Percentiles rank a stretch among this genome's conserved stretches.
Conservation (phyloP, 2,888 invertebrate species). For the Brachyopa scutellaris region DNA sequence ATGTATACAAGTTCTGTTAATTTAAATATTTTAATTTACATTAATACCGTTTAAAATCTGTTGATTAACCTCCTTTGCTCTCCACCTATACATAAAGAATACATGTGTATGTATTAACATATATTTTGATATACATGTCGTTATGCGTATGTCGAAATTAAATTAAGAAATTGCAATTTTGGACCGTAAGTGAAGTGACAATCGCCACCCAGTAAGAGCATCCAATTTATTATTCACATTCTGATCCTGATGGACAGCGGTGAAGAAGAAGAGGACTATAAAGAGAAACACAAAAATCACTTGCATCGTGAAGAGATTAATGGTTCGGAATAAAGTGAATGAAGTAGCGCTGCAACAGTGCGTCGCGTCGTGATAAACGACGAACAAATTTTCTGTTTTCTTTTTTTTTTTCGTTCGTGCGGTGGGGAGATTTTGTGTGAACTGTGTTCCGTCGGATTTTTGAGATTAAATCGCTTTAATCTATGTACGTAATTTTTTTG, state of each 20-base stretch:
- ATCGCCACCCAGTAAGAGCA: constrained; percentile 48
- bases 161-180: constrained; percentile 60
- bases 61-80: no score
- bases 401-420: neutral
- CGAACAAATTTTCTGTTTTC: constrained; percentile 27
- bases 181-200: constrained; percentile 29
- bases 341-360: constrained; percentile 57
- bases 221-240: constrained; percentile 63
- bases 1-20: no score
- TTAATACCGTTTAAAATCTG: no score
- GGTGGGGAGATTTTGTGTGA: constrained; percentile 1
- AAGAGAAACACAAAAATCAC: constrained; percentile 50
- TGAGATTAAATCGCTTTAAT: constrained; percentile 41
- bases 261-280: neutral
- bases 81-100: no score
- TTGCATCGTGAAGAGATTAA: constrained; percentile 67
- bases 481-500: constrained; percentile 29
- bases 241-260: constrained; percentile 49
- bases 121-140: no score
- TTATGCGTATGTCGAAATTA: constrained; percentile 28
- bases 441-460: constrained; percentile 34
- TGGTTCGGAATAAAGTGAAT: constrained; percentile 61
- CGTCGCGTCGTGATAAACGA: constrained; percentile 64
- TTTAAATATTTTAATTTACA: no score
- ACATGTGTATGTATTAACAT: no score